phyloP scores from a whole-genome alignment of 2,888 invertebrate genomes.

The Meghimatium bilineatum region DNA sequence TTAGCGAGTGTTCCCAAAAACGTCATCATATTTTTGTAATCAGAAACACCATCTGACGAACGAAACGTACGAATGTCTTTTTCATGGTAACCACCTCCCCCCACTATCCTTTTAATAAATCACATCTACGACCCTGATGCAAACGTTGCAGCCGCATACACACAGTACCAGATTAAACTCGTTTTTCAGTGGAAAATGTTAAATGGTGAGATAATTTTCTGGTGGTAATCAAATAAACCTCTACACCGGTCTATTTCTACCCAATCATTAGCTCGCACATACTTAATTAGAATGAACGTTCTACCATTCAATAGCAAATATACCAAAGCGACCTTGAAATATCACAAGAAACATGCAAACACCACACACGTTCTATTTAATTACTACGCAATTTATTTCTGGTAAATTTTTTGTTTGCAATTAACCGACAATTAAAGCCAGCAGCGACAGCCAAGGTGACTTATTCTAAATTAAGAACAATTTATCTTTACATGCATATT shows the following conservation, averaged over 20 bases:
- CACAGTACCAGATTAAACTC: too few species aligned
- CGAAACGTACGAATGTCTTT: too few species aligned
- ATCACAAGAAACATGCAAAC: neutral
- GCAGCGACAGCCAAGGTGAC: neutral
- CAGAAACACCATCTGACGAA: too few species aligned
- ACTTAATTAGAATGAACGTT: neutral
- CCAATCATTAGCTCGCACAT: too few species aligned
- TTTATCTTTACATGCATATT: neutral
- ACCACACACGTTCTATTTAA: neutral
- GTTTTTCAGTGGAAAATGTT: neutral
- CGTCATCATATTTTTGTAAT: too few species aligned
- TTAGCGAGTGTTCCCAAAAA: too few species aligned
- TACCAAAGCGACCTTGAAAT: neutral
- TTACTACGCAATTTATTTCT: neutral
- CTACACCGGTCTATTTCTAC: neutral
- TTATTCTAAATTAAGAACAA: neutral
- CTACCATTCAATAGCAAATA: neutral
- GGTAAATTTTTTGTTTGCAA: neutral
- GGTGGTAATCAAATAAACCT: neutral
- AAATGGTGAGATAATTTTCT: neutral
- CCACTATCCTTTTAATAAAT: too few species aligned
- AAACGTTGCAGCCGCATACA: too few species aligned
- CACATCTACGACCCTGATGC: too few species aligned
- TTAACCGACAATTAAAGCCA: constrained; percentile 1
- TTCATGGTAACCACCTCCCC: too few species aligned